These are phyloP conservation scores for Microtus richardsoni DNA, from an alignment of 2,113 vertebrate genomes.

Conservation along the genomic window DNA sequence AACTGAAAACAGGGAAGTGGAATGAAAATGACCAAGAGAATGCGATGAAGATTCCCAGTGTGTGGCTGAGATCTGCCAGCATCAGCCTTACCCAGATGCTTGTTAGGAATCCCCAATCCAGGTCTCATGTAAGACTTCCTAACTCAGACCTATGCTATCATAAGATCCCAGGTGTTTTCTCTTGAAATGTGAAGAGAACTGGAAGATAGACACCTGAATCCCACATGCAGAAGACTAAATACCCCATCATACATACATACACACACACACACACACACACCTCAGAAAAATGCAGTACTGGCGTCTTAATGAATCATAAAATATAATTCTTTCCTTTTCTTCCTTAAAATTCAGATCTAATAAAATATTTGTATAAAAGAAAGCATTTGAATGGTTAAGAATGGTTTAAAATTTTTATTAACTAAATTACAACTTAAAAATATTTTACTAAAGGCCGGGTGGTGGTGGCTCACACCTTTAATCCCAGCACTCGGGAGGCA, in stretches of 20 bases:
- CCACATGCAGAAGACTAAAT: not conserved
- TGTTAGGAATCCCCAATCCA: not conserved
- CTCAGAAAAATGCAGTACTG: not conserved
- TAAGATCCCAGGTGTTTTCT: not conserved
- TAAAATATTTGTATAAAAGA: slow-evolving; percentile 22
- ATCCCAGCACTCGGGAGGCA: no score
- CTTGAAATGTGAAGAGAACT: not conserved
- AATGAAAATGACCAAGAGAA: not conserved
- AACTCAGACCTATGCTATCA: not conserved
- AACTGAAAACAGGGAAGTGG: not conserved
- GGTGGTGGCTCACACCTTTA: no score
- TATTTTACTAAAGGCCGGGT: not conserved
- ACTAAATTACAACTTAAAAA: not conserved
- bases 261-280: not conserved
- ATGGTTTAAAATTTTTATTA: slow-evolving; percentile 3
- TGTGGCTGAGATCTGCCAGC: no score
- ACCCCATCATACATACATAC: not conserved
- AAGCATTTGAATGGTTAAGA: slow-evolving; percentile 18
- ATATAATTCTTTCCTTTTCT: slow-evolving; percentile 8
- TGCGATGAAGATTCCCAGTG: not conserved
- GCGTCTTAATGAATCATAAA: slow-evolving; percentile 36
- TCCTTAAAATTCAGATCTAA: slow-evolving; percentile 20
- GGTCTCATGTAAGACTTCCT: no score
- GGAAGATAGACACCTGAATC: not conserved
- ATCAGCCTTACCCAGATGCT: not conserved